Base-by-base conservation (phyloP, 2,888 invertebrate species). In the Muschampia plurimacula region DNA sequence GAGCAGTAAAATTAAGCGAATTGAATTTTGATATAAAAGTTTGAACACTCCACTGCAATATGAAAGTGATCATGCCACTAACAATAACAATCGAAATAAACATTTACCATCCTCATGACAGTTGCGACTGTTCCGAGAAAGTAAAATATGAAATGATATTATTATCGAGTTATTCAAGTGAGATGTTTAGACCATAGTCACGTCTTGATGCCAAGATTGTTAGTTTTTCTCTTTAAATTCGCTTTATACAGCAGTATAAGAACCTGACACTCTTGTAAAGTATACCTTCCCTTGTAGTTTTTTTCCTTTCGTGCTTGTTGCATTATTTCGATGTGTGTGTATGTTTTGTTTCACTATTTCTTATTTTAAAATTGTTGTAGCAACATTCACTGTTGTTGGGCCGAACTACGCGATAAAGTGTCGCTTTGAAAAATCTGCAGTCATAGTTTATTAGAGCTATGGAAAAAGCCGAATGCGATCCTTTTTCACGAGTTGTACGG, bases 31-130 rank as follows among this genome's bases (percentile, higher is more conserved):
- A 57, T 32, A 39, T 39, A 55, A 41, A 55, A 36, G 55, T 41
- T 28, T 41, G 15, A 57, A 41, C 36, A n/a, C 32, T n/a, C 15
- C 12, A n/a, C n/a, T 32, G n/a, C 65, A 49, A 32, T 67, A 66
- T 55, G 52, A 66, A 66, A 67, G 22, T 41, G 52, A 67, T 66
- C 39, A 55, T 22, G 28, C 55, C 28, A n/a, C 46, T 68, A 36
- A 46, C 60, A 60, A 60, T 68, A 68, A 68, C 60, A 32, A 46
- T 68, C 28, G 2, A 57, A 57, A 57, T 68, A 60, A 60, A 68
- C 46, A 49, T 68, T 64, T 64, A 46, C 28, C 22, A 32, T 46
- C 46, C 46, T 49, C 46, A 28, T 44, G 22, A 46, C 28, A 67
- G 41, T 67, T 57, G 41, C 41, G 52, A 28, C 57, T 28, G 57